Base-by-base conservation (phyloP, 2,113 vertebrate genomes). In the Prunella himalayana region DNA sequence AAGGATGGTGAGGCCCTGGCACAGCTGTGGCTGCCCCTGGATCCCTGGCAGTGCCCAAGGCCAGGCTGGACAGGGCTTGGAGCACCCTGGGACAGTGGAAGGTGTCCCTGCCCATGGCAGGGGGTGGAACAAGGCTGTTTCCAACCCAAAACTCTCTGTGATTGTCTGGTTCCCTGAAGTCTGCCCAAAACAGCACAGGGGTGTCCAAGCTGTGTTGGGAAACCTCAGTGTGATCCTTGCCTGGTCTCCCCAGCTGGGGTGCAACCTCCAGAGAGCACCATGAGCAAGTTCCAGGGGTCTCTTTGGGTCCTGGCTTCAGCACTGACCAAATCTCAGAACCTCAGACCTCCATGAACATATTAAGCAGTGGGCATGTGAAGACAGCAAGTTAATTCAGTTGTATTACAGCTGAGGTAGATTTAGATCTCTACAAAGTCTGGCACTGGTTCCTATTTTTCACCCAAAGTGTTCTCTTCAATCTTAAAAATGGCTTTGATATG, bases 401-500 rank as follows among this genome's bases (percentile, higher is more conserved):
- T 82, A 16, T 76, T 69, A 65, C 44, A 89, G 63, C 82, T 82
- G 66, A 90, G 70, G 66, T 66, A 77, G 75, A 81, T 84, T 88
- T 79, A 89, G 53, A 70, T 90, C 75, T 66, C 84, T 64, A 53
- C 49, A 69, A 68, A 64, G 51, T 64, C 71, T 93, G 68, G 87
- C 76, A 70, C 87, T 39, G 13, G 7, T 21, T 94, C 82, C 72
- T 94, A 68, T 92, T 94, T 94, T 94, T 88, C 80, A 88, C 81
- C 57, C 44, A n/a, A 82, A 93, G 35, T 85, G 75, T 92, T 96
- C 71, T 70, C 54, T 92, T 91, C 82, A 88, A 8, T 88, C 75
- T 90, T 88, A 88, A 86, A 94, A 93, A 90, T 77, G 84, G 56
- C 68, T 94, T 86, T 94, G 85, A 63, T 90, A 56, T 60, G 68